Conservation (phyloP, 2,888 invertebrate genomes). For the Caradrina kadenii region DNA sequence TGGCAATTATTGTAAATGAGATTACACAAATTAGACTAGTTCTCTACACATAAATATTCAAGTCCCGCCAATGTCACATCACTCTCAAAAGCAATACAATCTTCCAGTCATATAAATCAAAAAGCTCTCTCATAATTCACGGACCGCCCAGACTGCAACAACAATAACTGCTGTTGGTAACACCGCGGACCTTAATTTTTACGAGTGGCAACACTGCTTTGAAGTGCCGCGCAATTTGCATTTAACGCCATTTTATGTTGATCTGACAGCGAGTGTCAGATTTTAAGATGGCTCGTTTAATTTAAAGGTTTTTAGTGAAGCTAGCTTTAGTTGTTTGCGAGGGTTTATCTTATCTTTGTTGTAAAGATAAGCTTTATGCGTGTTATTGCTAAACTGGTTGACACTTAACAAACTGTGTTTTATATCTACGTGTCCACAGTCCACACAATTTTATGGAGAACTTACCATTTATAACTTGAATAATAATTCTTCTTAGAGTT, state of each 20-base stretch:
- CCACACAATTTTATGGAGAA: not conserved
- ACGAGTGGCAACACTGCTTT: constrained; percentile 64
- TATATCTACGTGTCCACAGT: not conserved
- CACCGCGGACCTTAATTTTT: constrained; percentile 64
- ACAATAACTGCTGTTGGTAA: constrained; percentile 62
- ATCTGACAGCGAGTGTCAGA: constrained; percentile 49
- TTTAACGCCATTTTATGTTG: constrained; percentile 54
- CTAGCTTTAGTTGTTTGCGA: constrained; percentile 19
- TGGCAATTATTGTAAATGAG: too few species aligned
- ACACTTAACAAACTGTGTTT: constrained; percentile 10
- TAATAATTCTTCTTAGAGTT: not conserved
- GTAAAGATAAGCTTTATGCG: constrained; percentile 33
- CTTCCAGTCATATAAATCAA: constrained; percentile 58
- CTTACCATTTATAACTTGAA: not conserved
- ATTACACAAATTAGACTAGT: constrained; percentile 7
- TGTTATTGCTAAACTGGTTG: constrained; percentile 37
- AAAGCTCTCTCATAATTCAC: constrained; percentile 65
- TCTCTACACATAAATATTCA: constrained; percentile 40
- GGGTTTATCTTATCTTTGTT: constrained; percentile 38
- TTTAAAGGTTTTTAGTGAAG: constrained; percentile 35
- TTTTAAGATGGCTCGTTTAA: constrained; percentile 23
- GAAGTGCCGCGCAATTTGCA: constrained; percentile 61
- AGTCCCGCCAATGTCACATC: constrained; percentile 54
- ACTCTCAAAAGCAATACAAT: constrained; percentile 57
- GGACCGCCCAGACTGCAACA: constrained; percentile 64